A percentile compares a stretch with the other conserved stretches of the same genome.
Conservation (phyloP, 1,140 invertebrate genomes). For the Drosophila eugracilis region DNA sequence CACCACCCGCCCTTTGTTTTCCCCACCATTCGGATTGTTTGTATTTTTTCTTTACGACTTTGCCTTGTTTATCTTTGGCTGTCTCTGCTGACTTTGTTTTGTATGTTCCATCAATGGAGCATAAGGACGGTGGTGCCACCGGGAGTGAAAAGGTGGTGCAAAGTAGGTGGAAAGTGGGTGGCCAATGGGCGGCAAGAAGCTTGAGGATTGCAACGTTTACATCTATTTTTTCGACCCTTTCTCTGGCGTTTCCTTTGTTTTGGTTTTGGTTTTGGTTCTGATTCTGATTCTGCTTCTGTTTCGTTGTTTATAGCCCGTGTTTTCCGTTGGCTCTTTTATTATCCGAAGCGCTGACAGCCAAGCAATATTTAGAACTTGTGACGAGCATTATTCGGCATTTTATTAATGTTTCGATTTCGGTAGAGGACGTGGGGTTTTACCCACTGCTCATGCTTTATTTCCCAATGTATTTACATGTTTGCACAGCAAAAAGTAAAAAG, state of each 20-base stretch:
- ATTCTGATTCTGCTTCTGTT: constrained; percentile 3
- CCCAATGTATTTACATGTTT: constrained; percentile 7
- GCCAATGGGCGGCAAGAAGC: background rate
- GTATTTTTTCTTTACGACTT: constrained; percentile 42
- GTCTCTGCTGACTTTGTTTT: constrained; percentile 44
- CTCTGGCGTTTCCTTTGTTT: constrained; percentile 28
- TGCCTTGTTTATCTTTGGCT: constrained; percentile 47
- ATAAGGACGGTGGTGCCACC: constrained; percentile 17
- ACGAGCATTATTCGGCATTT: constrained; percentile 62
- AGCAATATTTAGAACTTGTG: constrained; percentile 49
- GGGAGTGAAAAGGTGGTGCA: background rate
- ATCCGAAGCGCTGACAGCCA: constrained; percentile 35
- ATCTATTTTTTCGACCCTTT: constrained; percentile 8
- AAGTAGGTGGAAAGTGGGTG: background rate
- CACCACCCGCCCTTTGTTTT: constrained; percentile 2
- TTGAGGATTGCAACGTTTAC: constrained; percentile 46
- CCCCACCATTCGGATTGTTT: constrained; percentile 30
- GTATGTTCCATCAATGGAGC: constrained; percentile 39
- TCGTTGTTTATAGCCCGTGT: constrained; percentile 32
- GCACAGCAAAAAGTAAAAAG: constrained; percentile 1
- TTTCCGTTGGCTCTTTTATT: constrained; percentile 41
- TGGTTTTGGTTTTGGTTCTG: constrained; percentile 12
- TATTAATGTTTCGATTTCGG: constrained; percentile 54
- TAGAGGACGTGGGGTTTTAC: constrained; percentile 22
- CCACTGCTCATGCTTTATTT: constrained; percentile 38